A percentile compares a stretch with the other conserved stretches of the same genome.
Evolutionary conservation across 2,113 vertebrate species (phyloP).

Genomic region (Corydoras maculifer): DNA sequence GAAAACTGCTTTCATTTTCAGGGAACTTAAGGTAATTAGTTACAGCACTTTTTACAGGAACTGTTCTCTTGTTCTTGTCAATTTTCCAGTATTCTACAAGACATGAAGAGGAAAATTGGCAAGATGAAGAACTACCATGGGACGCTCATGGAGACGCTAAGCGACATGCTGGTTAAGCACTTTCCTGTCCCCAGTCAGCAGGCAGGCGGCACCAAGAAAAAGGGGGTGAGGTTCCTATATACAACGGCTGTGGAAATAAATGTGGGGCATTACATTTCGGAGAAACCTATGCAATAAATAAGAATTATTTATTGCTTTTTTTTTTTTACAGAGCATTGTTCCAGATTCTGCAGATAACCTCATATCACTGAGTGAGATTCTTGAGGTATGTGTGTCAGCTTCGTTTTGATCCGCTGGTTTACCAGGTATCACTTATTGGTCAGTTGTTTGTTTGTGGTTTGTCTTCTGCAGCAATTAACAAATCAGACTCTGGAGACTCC

Average conservation of each 20-base stretch:
- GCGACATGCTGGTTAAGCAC: slow-evolving; percentile 59
- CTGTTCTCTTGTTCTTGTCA: neutral
- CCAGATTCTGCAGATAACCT: slow-evolving; percentile 41
- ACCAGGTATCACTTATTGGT: neutral
- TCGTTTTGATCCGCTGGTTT: neutral
- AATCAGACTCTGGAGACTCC: slow-evolving; percentile 69
- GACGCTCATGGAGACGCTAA: slow-evolving; percentile 59
- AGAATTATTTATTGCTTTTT: slow-evolving; percentile 10
- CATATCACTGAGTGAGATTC: slow-evolving; percentile 63
- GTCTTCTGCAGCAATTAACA: slow-evolving; percentile 70
- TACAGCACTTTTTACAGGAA: too few species aligned
- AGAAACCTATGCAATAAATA: too few species aligned
- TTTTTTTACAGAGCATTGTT: slow-evolving; percentile 6
- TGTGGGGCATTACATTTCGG: too few species aligned
- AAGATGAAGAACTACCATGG: slow-evolving; percentile 61
- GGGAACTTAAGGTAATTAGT: too few species aligned
- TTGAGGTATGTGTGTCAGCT: slow-evolving; percentile 55
- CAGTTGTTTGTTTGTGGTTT: neutral
- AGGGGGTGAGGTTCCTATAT: slow-evolving; percentile 52
- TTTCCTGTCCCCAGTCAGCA: slow-evolving; percentile 52
- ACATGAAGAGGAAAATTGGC: slow-evolving; percentile 61
- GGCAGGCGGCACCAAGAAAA: slow-evolving; percentile 49
- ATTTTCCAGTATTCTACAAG: slow-evolving; percentile 53
- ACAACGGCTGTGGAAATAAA: neutral
- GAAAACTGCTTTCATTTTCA: too few species aligned